Evolutionary conservation across 30 jellyfish, hydroid and myxozoan genomes (phyloP).

Genomic region (Aurelia sp.): DNA sequence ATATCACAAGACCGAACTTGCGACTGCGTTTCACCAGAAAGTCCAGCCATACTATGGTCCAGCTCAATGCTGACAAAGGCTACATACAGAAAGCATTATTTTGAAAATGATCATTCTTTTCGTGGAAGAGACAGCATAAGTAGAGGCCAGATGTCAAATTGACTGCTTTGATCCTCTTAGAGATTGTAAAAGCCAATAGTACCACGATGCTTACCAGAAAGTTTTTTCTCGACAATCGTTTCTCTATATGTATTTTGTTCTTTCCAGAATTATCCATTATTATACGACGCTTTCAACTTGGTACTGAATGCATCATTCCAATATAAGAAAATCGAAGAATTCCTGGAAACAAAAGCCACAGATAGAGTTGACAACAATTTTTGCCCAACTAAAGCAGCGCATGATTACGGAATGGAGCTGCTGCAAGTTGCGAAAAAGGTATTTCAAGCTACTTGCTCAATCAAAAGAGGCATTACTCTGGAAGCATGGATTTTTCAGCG

Average conservation of each 20-base stretch:
- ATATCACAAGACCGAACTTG: too few species aligned
- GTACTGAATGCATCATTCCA: slow-evolving; percentile 64
- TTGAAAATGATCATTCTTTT: too few species aligned
- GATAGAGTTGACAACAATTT: slow-evolving; percentile 35
- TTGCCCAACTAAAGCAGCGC: slow-evolving; percentile 47
- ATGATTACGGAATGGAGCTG: slow-evolving; percentile 65
- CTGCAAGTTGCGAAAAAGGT: slow-evolving; percentile 59
- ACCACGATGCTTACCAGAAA: neutral
- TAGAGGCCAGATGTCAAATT: too few species aligned
- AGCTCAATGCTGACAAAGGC: too few species aligned
- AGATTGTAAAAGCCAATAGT: too few species aligned
- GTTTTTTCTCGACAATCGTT: neutral
- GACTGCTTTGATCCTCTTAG: too few species aligned
- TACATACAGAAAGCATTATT: too few species aligned
- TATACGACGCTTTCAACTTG: slow-evolving; percentile 69
- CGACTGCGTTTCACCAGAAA: too few species aligned
- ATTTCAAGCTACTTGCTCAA: neutral
- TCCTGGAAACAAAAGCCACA: slow-evolving; percentile 33
- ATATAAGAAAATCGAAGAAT: slow-evolving; percentile 34
- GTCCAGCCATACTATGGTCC: too few species aligned
- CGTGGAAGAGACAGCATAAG: too few species aligned
- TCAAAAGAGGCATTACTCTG: too few species aligned
- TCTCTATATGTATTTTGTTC: neutral
- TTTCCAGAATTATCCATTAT: slow-evolving; percentile 45
- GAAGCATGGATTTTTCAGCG: too few species aligned